A percentile compares a stretch with the other conserved stretches of the same genome.
Conservation (phyloP, 1,140 invertebrate genomes). For the Zaprionus davidi region DNA sequence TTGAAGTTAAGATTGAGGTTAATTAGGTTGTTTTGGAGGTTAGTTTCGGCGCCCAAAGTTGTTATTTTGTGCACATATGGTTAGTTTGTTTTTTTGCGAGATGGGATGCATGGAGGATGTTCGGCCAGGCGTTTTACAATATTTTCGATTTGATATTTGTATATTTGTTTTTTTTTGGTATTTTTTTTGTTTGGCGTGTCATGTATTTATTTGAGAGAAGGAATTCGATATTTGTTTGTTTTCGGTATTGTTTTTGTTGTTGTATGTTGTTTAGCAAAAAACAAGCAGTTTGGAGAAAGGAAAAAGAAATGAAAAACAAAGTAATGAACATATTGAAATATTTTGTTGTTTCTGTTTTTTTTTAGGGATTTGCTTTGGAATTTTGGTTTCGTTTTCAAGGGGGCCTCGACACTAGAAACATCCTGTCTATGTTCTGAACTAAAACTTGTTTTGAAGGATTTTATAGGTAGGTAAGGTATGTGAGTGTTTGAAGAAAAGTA, state of each 20-base stretch:
- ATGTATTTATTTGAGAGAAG: constrained; percentile 20
- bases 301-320: constrained; percentile 82
- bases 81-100: constrained; percentile 24
- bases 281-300: constrained; percentile 82
- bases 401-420: constrained; percentile 20
- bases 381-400: constrained; percentile 14
- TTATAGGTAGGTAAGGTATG: background rate
- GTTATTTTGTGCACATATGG: constrained; percentile 33
- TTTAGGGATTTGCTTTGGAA: constrained; percentile 42
- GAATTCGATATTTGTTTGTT: constrained; percentile 13
- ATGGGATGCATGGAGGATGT: constrained; percentile 59
- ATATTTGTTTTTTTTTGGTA: constrained; percentile 33
- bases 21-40: constrained; percentile 9
- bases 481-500: constrained; percentile 56
- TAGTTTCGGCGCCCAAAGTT: constrained; percentile 35
- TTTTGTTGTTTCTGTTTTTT: constrained; percentile 60
- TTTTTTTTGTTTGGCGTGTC: background rate
- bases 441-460: background rate
- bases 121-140: constrained; percentile 43
- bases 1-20: constrained; percentile 18
- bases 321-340: constrained; percentile 82
- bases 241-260: constrained; percentile 54
- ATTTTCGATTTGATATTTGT: constrained; percentile 40
- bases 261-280: constrained; percentile 77
- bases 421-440: constrained; percentile 22